Evolutionary conservation across 2,113 vertebrate species (phyloP).

Genomic region (Plectropomus leopardus): DNA sequence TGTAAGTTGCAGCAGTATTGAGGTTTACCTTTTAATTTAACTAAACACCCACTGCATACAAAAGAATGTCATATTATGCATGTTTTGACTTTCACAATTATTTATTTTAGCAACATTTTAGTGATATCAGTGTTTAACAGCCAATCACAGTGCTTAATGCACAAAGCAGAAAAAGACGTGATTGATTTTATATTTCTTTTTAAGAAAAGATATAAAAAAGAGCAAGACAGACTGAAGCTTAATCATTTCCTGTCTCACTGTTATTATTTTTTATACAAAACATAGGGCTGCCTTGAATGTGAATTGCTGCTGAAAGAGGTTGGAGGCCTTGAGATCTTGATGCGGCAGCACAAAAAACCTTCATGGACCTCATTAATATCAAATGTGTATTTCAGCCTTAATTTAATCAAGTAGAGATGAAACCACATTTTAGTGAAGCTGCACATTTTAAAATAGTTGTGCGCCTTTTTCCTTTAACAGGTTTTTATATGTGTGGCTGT

Average conservation of each 20-base stretch:
- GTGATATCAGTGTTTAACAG: no score
- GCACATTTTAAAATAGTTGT: slow-evolving; percentile 16
- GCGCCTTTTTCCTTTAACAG: not conserved
- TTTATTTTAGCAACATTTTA: no score
- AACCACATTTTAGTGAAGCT: not conserved
- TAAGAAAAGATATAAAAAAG: no score
- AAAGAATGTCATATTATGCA: no score
- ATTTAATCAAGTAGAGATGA: not conserved
- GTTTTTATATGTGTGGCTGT: no score
- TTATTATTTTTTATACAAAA: slow-evolving; percentile 42
- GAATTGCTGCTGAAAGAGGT: slow-evolving; percentile 52
- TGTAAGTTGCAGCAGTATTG: no score
- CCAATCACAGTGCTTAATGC: no score
- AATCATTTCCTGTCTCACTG: slow-evolving; percentile 23
- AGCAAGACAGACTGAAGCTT: slow-evolving; percentile 11
- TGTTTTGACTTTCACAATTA: no score
- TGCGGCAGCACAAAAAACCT: slow-evolving; percentile 7
- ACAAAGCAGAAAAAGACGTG: no score
- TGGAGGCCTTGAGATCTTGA: slow-evolving; percentile 49
- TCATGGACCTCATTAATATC: slow-evolving; percentile 22
- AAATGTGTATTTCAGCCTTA: slow-evolving; percentile 47
- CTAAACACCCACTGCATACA: no score
- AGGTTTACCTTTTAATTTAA: no score
- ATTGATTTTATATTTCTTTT: no score
- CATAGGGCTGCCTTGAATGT: slow-evolving; percentile 56